Base-by-base conservation (phyloP, 2,113 vertebrate genomes). In the Bufo bufo region DNA sequence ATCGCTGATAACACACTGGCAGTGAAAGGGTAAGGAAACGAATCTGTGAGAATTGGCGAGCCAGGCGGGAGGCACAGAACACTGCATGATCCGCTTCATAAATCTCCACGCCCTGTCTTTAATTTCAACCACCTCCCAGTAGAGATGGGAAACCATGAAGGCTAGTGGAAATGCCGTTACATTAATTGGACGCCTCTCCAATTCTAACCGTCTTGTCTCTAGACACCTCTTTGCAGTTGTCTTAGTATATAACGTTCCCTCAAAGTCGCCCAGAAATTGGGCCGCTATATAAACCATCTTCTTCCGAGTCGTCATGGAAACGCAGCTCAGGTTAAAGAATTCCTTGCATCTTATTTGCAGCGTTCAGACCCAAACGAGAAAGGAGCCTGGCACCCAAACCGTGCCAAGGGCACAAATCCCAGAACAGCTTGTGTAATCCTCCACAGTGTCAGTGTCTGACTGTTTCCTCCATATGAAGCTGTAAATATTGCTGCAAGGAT, bases 251-350 rank as follows among this genome's bases (percentile, higher is more conserved):
- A 19, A 63, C 6, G 16, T 85, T 58, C 14, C 20, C 52, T 16
- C 5, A 58, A 23, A 71, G 3, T 13, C 17, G 50, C 54, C 4
- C 9, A 52, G 23, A 85, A 47, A 75, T 19, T 20, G 72, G 74
- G 58, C 74, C 72, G 12, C 20, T 47, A 12, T 50, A 14, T 23
- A 47, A 69, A 19, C 50, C 71, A 58, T 75, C 54, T 74, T 74
- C 49, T 78, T 16, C 66, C 2, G 33, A 14, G 78, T 87, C 54
- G 52, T 54, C 86, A 82, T 87, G 63, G 86, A 66, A 87, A 87
- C 86, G 61, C 58, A 33, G 85, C 75, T 63, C 75, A 87, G 86
- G 86, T 59, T 81, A 74, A 82, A 82, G 78, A 61, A 11, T 81
- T 82, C 52, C n/a, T 49, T 56, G 65, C 86, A 87, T 82, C 78